Evolutionary conservation across 2,888 invertebrate genomes (phyloP).

Genomic region (Cheilosia urbana): DNA sequence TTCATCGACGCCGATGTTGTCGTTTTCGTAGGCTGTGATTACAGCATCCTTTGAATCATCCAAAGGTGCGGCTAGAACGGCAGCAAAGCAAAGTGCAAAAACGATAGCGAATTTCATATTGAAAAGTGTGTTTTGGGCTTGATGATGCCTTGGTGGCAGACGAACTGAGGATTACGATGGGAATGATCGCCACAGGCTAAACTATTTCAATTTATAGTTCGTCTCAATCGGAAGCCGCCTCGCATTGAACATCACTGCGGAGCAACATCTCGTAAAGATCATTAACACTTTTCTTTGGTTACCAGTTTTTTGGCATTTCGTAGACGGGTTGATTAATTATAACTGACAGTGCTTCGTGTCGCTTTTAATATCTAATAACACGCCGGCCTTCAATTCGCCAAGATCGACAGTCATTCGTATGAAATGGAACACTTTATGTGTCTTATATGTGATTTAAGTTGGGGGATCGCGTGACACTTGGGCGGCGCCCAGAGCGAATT

Average conservation of each 20-base stretch:
- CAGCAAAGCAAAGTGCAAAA: slow-evolving; percentile 79
- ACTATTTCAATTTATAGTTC: slow-evolving; percentile 54
- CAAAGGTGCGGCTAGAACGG: slow-evolving; percentile 79
- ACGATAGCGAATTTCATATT: slow-evolving; percentile 80
- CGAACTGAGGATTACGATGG: slow-evolving; percentile 29
- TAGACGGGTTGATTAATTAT: slow-evolving; percentile 37
- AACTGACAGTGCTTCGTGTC: slow-evolving; percentile 11
- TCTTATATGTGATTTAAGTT: background rate
- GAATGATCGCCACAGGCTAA: slow-evolving; percentile 23
- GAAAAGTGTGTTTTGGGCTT: slow-evolving; percentile 3
- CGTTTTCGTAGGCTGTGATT: slow-evolving; percentile 81
- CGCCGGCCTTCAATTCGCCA: slow-evolving; percentile 16
- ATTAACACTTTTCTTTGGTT: slow-evolving; percentile 48
- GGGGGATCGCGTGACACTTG: slow-evolving; percentile 17
- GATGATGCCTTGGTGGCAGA: background rate
- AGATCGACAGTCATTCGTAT: slow-evolving; percentile 12
- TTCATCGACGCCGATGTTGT: slow-evolving; percentile 85
- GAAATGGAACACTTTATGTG: background rate
- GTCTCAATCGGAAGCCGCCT: slow-evolving; percentile 13
- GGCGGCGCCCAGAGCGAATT: background rate
- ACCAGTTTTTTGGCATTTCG: slow-evolving; percentile 34
- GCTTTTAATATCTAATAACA: slow-evolving; percentile 8
- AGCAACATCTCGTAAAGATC: slow-evolving; percentile 31
- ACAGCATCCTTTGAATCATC: slow-evolving; percentile 77
- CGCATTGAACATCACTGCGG: slow-evolving; percentile 15